phyloP scores from a whole-genome alignment of 2,113 vertebrate genomes.

The Arvicanthis niloticus region DNA sequence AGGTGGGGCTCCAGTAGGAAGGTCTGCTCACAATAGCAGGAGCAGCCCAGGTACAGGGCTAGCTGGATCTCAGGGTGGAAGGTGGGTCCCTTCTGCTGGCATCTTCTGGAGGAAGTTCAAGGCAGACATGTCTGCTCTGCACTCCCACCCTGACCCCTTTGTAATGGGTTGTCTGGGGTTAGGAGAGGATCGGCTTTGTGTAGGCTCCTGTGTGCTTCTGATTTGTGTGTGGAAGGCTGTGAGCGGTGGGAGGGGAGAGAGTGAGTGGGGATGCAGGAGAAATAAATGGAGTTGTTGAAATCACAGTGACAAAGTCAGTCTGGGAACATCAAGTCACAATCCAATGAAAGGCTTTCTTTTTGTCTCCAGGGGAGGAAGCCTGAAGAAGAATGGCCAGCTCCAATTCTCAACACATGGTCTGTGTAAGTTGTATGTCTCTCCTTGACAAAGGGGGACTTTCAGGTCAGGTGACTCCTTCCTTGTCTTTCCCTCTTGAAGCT shows the following conservation, averaged over 20 bases:
- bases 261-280: not conserved
- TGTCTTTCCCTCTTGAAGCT: too few species aligned
- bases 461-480: too few species aligned
- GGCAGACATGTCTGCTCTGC: too few species aligned
- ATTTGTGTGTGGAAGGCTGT: not conserved
- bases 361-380: not conserved
- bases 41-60: too few species aligned
- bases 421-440: not conserved
- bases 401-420: not conserved
- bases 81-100: too few species aligned
- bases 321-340: not conserved
- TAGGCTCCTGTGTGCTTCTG: not conserved
- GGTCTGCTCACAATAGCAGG: too few species aligned
- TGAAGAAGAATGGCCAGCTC: not conserved
- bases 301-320: not conserved
- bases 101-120: too few species aligned
- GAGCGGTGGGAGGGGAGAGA: not conserved
- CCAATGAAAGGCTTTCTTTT: not conserved
- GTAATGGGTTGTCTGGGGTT: too few species aligned
- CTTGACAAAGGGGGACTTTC: too few species aligned
- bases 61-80: too few species aligned
- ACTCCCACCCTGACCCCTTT: too few species aligned
- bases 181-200: not conserved
- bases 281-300: not conserved
- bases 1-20: not conserved